Evolutionary conservation across 2,888 invertebrate species (phyloP), one percentile per base, ranked within the genome.

Genomic region (Mesochorus sp.): DNA sequence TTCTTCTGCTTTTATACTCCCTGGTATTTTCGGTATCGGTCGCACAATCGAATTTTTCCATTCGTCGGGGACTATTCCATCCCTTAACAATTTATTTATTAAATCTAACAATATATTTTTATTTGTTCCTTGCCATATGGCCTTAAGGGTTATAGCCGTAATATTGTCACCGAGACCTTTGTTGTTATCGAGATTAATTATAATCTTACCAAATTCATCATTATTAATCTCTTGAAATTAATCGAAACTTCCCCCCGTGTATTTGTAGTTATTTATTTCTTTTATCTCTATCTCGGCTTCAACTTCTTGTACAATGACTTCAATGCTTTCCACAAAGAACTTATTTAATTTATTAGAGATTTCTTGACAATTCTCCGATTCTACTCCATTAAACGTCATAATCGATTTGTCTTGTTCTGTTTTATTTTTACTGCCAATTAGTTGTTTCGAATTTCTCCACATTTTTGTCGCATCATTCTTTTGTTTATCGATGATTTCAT

Each of bases 331-430:
- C 19, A 72, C 57, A 49, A 76, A 79, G 47, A 57, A 79, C 31
- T 28, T 21, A 47, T 76, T 79, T 72, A 80, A 53, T 80, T 84
- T 19, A 77, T 81, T 61, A 66, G 86, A 21, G 64, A 80, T 37
- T 47, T 47, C 21, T 14, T 21, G 10, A 12, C 26, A 26, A 44
- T 39, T 34, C 1, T 19, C 62, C 14, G 8, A 57, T 3, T n/a
- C 1, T 26, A 31, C 14, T 10, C 44, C 26, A 31, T 51, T 10
- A 31, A 76, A 76, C 17, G 3, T 19, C 39, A 76, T 59, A 47
- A 12, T 66, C 10, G 37, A 51, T n/a, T 2, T 3, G 0, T 4
- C 10, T 12, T 12, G n/a, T 0, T 1, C 12, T 19, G 10, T 47
- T 17, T 8, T n/a, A n/a, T n/a, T 73, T 37, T 73, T 61, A 55